Base-by-base conservation (phyloP, 1,140 invertebrate genomes). In the Plodia interpunctella region DNA sequence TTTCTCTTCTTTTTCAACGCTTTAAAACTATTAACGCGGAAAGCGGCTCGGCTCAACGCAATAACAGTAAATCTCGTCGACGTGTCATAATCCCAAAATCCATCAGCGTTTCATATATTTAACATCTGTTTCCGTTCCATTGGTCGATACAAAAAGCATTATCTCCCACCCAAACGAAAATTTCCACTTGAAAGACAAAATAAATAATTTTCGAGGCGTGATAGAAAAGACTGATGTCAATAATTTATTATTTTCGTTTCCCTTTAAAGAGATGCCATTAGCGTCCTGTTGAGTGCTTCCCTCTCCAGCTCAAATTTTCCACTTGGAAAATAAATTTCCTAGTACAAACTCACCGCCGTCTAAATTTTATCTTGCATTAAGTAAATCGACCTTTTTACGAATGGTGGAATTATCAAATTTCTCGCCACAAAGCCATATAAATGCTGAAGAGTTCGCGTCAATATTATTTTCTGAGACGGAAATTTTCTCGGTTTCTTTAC, bases 211-310 rank as follows among this genome's bases (percentile, higher is more conserved):
- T 57, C 60, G 70, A 68, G 59, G 61, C 65, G 68, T 62, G 69
- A 71, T 68, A 71, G 57, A 73, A 77, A 78, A 80, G 68, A 67
- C 74, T 80, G 73, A 76, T 85, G 79, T 80, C 77, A 82, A 86
- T 86, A 86, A 83, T 78, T 83, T 86, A 83, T 84, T 80, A 80
- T 85, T 82, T 83, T 79, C 75, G 69, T 77, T 82, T 76, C 70
- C 70, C 75, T 80, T 76, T 75, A 77, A 78, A 82, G 73, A 68
- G 73, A 72, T 54, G 74, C 78, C 78, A 86, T 86, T 86, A 86
- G 70, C 68, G 74, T 66, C 62, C 51, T 63, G 72, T 65, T 73
- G 74, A 82, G 78, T 74, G 76, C 80, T 81, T 62, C 57, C 68
- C 60, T 65, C 59, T 60, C 59, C 53, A 66, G 58, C 65, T 62